A percentile compares a stretch with the other conserved stretches of the same genome.
Conservation (phyloP, 2,888 invertebrate species). For the Bellardia pandia region DNA sequence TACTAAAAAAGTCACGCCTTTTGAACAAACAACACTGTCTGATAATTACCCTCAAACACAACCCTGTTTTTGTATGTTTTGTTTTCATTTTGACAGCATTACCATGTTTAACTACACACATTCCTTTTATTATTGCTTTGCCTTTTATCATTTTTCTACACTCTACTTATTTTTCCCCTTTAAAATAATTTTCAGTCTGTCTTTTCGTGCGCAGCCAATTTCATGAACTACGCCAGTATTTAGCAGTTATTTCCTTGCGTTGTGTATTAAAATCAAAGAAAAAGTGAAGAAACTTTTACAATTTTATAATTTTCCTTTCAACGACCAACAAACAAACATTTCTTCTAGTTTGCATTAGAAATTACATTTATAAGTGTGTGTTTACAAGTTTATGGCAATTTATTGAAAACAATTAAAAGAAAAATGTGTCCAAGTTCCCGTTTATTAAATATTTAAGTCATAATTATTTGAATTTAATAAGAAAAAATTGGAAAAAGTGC, state of each 20-base stretch:
- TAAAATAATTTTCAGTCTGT: conserved; percentile 52
- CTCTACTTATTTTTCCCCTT: conserved; percentile 23
- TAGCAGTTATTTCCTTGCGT: neutral
- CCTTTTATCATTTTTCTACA: neutral
- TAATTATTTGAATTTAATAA: conserved; percentile 23
- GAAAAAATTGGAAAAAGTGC: conserved; percentile 31
- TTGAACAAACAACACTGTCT: no score
- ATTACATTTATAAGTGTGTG: neutral
- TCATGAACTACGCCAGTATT: conserved; percentile 27
- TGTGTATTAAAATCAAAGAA: conserved; percentile 26
- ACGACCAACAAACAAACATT: neutral
- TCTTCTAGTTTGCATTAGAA: neutral
- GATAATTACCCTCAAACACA: conserved; percentile 9
- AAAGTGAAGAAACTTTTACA: conserved; percentile 24
- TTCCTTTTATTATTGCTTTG: neutral
- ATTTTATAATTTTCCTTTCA: neutral
- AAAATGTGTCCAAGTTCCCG: conserved; percentile 39
- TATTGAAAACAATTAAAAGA: neutral
- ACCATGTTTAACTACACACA: conserved; percentile 22
- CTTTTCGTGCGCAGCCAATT: conserved; percentile 61
- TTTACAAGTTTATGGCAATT: neutral
- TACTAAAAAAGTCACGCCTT: no score
- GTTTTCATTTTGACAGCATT: conserved; percentile 52
- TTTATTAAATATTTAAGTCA: conserved; percentile 29
- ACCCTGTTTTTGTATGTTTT: conserved; percentile 36